phyloP scores from a whole-genome alignment of 2,888 invertebrate species.

The Chouioia cunea region DNA sequence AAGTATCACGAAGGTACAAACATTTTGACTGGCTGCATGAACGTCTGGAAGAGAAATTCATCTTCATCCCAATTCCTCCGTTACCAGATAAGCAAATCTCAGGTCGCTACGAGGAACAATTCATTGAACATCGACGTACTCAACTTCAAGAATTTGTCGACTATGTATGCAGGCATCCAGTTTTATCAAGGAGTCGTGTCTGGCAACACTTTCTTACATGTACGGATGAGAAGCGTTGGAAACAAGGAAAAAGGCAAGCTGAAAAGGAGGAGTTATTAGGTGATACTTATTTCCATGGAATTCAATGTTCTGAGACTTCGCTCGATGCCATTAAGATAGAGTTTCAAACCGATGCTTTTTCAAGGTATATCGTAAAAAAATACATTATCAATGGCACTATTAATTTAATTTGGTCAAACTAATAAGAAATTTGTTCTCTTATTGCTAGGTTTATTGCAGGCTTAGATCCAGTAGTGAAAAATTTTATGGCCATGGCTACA shows the following conservation, averaged over 20 bases:
- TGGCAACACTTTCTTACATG: conserved; percentile 98
- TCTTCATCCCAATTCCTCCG: conserved; percentile 95
- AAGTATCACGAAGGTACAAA: conserved; percentile 95
- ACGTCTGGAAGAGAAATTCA: conserved; percentile 92
- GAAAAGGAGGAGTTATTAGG: conserved; percentile 94
- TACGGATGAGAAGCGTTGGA: conserved; percentile 98
- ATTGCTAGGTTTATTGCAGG: conserved; percentile 78
- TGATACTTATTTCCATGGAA: conserved; percentile 90
- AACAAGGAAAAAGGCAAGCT: conserved; percentile 93
- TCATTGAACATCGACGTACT: conserved; percentile 93
- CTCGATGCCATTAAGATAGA: conserved; percentile 80
- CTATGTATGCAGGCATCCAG: conserved; percentile 96
- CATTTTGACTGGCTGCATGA: conserved; percentile 99
- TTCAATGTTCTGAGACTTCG: conserved; percentile 86
- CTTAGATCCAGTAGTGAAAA: conserved; percentile 90
- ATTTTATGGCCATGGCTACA: conserved; percentile 81
- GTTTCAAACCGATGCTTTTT: conserved; percentile 85
- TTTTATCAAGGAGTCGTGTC: conserved; percentile 90
- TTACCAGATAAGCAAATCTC: conserved; percentile 98
- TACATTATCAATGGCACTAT: conserved; percentile 1
- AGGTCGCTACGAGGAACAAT: conserved; percentile 96
- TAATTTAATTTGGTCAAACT: not conserved
- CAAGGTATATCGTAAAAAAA: conserved; percentile 63
- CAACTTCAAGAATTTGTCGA: conserved; percentile 97
- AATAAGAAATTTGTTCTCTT: not conserved